These are phyloP conservation scores for Platorchestia sp. DNA, from an alignment of 1,140 invertebrate species.

Conservation along the genomic window DNA sequence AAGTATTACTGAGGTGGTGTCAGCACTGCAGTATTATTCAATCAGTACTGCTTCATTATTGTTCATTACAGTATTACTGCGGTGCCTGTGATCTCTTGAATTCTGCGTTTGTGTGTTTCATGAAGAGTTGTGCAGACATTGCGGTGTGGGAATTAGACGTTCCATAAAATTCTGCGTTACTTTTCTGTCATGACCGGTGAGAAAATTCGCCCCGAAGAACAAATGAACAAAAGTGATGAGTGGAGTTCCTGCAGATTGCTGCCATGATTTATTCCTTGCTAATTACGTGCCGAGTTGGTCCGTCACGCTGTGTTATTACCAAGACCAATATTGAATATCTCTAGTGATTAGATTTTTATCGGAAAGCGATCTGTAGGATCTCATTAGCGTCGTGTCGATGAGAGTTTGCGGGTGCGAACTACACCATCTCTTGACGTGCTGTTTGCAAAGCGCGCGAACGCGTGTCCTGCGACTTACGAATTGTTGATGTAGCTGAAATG, in stretches of 20 bases:
- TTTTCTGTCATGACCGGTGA: background rate
- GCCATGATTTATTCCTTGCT: background rate
- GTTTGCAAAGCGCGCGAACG: background rate
- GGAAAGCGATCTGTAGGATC: background rate
- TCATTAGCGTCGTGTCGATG: background rate
- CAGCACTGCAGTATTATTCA: too few relatives aligned
- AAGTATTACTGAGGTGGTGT: too few relatives aligned
- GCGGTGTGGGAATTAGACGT: background rate
- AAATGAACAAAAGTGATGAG: background rate
- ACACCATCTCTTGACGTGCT: background rate
- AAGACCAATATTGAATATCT: background rate
- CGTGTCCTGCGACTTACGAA: background rate
- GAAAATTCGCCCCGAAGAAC: background rate
- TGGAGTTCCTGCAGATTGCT: background rate
- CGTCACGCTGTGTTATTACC: background rate
- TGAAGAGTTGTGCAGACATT: background rate
- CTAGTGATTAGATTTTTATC: background rate
- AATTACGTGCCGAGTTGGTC: background rate
- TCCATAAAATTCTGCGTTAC: background rate
- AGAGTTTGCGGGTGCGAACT: background rate
- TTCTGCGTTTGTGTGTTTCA: background rate
- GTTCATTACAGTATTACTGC: background rate
- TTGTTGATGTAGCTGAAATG: background rate
- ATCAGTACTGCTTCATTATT: too few relatives aligned
- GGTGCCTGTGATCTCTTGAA: background rate